phyloP scores from a whole-genome alignment of 2,113 vertebrate genomes.

The Corythoichthys haematopterus region DNA sequence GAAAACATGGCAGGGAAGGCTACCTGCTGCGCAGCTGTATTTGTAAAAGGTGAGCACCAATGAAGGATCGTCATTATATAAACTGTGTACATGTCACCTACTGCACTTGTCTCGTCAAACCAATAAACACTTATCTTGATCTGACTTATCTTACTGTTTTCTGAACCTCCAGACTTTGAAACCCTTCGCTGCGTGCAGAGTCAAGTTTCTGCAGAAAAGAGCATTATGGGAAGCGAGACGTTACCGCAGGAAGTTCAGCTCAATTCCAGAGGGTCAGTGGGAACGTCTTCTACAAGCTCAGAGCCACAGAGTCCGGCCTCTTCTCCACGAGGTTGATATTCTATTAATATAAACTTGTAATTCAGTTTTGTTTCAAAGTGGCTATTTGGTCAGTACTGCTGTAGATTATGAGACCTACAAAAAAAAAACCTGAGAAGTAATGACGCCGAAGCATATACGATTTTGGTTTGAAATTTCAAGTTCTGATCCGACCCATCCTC shows the following conservation, averaged over 20 bases:
- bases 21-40: slow-evolving; percentile 67
- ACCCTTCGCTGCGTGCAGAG: slow-evolving; percentile 29
- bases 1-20: slow-evolving; percentile 67
- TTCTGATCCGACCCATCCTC: no score
- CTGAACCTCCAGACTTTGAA: slow-evolving; percentile 59
- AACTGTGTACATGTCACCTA: not conserved
- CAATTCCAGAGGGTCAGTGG: slow-evolving; percentile 13
- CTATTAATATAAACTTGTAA: not conserved
- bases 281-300: slow-evolving; percentile 15
- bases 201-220: slow-evolving; percentile 18
- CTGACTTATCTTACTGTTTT: not conserved
- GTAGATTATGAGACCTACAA: no score
- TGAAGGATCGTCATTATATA: no score
- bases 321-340: slow-evolving; percentile 42
- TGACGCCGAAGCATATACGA: no score
- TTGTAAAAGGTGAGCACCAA: slow-evolving; percentile 50
- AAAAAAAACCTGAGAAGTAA: no score
- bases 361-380: no score
- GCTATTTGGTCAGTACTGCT: no score
- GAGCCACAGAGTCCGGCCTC: slow-evolving; percentile 31
- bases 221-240: slow-evolving; percentile 27
- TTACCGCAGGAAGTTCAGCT: slow-evolving; percentile 11
- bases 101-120: not conserved
- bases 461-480: no score
- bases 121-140: not conserved